Evolutionary conservation across 2,113 vertebrate genomes (phyloP), one percentile per base, ranked within the genome.

Genomic region (Sialia sialis): DNA sequence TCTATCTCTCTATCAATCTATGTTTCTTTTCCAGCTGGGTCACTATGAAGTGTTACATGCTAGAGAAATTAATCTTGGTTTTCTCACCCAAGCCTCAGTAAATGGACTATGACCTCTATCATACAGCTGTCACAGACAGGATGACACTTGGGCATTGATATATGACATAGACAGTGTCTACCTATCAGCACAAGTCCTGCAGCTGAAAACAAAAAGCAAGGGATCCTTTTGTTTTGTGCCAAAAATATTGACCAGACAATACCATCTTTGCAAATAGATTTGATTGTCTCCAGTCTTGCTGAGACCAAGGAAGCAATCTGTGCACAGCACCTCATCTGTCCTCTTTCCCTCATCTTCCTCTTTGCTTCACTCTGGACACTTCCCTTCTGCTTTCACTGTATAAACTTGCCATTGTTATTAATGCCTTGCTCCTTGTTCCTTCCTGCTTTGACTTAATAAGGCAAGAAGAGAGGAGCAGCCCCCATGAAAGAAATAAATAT

Each of bases 351-450:
- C 29, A 32, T 49, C 30, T 22, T 68, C 5, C 58, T 73, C 78
- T 67, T n/a, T 82, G 60, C 70, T 76, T n/a, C 46, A 79, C 19
- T 89, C 58, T 64, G 82, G 86, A 95, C 34, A 62, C 72, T 94
- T 81, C 95, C 88, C 83, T 95, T 93, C 78, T 93, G 89, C 44
- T 73, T 62, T 86, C 74, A 58, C 67, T 96, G 46, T 82, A 87
- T 97, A 97, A 98, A 97, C 84, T 79, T 97, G 96, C 88, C 97
- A 97, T 64, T 51, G 39, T 97, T 95, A 97, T 97, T 97, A 95
- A 97, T 97, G 84, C 16, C 84, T 87, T 69, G 32, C 41, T 96
- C 69, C 58, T 83, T 92, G 56, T 59, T 95, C 90, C 91, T 95
- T 95, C 79, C 89, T 62, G 82, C 12, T 89, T 86, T 98, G 96